Conservation (phyloP, 1,140 invertebrate genomes). For the Panulirus ornatus region DNA sequence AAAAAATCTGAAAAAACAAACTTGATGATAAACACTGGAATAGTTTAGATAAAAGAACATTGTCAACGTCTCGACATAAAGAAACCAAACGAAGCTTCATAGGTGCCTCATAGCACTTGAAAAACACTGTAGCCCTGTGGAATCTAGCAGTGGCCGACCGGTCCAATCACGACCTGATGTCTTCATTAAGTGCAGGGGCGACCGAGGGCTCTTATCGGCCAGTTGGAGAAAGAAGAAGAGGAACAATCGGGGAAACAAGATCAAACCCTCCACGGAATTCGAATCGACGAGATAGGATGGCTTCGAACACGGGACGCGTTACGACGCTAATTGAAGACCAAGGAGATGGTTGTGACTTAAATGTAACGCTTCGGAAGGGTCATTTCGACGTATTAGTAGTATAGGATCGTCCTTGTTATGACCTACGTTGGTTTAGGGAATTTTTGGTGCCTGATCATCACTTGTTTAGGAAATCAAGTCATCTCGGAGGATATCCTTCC, state of each 20-base stretch:
- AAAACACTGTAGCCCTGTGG: too few species aligned
- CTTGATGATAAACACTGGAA: too few species aligned
- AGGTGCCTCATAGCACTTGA: not conserved
- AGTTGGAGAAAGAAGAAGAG: conserved; percentile 46
- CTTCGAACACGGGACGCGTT: conserved; percentile 48
- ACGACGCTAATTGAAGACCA: conserved; percentile 55
- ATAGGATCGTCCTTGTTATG: not conserved
- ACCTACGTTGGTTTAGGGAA: not conserved
- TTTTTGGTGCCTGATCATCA: not conserved
- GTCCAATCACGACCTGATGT: conserved; percentile 23
- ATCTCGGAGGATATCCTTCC: not conserved
- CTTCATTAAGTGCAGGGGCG: conserved; percentile 21
- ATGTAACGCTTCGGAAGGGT: not conserved
- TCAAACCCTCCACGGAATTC: conserved; percentile 54
- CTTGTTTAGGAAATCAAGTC: conserved; percentile 9
- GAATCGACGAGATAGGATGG: conserved; percentile 53
- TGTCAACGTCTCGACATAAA: too few species aligned
- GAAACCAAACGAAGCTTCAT: too few species aligned
- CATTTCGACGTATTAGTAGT: not conserved
- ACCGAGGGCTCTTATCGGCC: conserved; percentile 46
- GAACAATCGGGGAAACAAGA: conserved; percentile 60
- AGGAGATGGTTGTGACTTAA: not conserved
- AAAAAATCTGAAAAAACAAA: too few species aligned
- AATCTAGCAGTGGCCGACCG: not conserved
- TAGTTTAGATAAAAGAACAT: too few species aligned